Evolutionary conservation across 2,113 vertebrate species (phyloP).

Genomic region (Silurus glanis): DNA sequence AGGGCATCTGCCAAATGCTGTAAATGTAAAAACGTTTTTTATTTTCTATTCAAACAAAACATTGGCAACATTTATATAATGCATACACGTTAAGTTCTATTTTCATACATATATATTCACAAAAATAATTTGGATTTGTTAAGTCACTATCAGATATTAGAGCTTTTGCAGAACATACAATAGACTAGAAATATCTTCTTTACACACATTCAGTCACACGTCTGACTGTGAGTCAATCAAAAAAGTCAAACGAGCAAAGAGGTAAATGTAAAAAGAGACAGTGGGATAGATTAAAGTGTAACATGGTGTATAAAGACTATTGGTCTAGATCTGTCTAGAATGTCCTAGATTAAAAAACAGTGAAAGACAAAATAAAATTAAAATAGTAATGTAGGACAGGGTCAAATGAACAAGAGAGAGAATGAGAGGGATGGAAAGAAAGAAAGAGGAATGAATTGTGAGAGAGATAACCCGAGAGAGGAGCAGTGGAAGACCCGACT

Average conservation of each 20-base stretch:
- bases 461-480: conserved; percentile 5
- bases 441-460: background rate
- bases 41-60: background rate
- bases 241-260: background rate
- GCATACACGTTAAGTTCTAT: background rate
- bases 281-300: background rate
- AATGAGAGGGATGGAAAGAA: background rate
- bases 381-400: background rate
- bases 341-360: background rate
- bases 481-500: conserved; percentile 46
- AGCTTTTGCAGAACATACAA: background rate
- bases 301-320: background rate
- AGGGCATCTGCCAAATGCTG: too few relatives aligned
- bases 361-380: conserved; percentile 32
- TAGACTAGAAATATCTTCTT: background rate
- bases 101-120: background rate
- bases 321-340: background rate
- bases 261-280: background rate
- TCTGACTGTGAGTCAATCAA: background rate
- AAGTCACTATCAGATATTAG: background rate
- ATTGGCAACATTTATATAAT: background rate
- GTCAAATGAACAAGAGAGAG: background rate
- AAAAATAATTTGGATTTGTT: background rate
- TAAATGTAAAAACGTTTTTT: too few relatives aligned
- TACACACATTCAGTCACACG: conserved; percentile 52